Percentiles rank a stretch among this genome's conserved stretches.
Conservation (phyloP, 2,888 invertebrate genomes). For the Sphaeridia pumilis region DNA sequence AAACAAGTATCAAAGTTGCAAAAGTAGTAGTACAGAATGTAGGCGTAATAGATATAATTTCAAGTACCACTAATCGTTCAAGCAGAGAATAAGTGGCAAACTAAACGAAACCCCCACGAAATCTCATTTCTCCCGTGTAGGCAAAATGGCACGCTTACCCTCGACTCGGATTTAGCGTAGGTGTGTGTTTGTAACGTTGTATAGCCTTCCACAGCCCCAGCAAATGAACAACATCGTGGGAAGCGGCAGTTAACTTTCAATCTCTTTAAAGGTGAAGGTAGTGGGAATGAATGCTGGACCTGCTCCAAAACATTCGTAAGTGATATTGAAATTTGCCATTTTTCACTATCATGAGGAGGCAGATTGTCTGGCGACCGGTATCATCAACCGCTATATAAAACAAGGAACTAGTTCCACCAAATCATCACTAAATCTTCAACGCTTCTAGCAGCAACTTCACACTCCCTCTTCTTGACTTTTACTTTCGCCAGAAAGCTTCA, state of each 20-base stretch:
- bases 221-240: too few species aligned
- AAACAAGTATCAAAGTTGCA: too few species aligned
- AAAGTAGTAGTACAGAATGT: too few species aligned
- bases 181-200: background rate
- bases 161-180: background rate
- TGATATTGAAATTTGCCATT: background rate
- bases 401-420: background rate
- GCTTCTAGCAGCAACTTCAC: background rate
- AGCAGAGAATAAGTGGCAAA: too few species aligned
- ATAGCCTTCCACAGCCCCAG: too few species aligned
- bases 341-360: background rate
- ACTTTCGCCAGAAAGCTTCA: background rate
- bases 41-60: too few species aligned
- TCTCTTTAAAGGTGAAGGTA: conserved; percentile 2
- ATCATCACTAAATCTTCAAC: background rate
- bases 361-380: background rate
- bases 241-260: conserved; percentile 3
- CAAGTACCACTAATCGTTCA: too few species aligned
- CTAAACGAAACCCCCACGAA: too few species aligned
- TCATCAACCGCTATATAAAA: background rate
- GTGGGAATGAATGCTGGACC: background rate
- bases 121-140: too few species aligned
- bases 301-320: conserved; percentile 1
- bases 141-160: conserved; percentile 4
- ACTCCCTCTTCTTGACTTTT: background rate